Percentiles rank a stretch among this genome's conserved stretches.
phyloP scores from a whole-genome alignment of 2,888 invertebrate species.

The Synergus laeviventris region DNA sequence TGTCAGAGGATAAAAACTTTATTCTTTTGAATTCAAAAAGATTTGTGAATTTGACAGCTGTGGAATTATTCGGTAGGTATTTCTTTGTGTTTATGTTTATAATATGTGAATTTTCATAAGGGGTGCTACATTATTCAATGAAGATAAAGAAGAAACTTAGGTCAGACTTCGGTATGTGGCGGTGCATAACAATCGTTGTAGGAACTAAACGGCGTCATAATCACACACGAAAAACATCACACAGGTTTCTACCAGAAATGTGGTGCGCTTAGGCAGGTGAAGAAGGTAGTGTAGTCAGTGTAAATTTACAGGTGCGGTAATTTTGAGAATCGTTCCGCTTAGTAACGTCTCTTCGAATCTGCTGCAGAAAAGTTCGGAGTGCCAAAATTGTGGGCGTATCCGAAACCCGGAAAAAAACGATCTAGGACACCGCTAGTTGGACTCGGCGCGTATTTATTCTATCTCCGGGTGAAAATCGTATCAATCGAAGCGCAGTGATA shows the following conservation, averaged over 20 bases:
- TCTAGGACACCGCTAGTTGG: background rate
- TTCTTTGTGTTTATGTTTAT: no score
- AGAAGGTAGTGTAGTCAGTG: background rate
- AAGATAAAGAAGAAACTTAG: background rate
- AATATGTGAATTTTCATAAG: no score
- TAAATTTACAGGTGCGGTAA: background rate
- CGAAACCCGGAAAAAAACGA: background rate
- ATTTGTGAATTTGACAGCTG: no score
- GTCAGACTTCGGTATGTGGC: background rate
- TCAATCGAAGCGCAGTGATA: background rate
- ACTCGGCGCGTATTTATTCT: conserved; percentile 12
- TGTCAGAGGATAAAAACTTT: no score
- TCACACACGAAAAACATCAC: no score
- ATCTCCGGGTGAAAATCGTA: conserved; percentile 4
- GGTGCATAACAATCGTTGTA: background rate
- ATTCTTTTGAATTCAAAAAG: no score
- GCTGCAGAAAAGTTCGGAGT: background rate
- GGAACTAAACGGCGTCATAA: background rate
- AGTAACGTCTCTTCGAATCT: background rate
- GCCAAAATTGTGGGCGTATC: background rate
- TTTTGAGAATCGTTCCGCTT: conserved; percentile 2
- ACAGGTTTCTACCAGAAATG: background rate
- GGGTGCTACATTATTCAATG: background rate
- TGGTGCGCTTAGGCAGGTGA: background rate
- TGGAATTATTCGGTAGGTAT: no score